Percentiles rank a stretch among this genome's conserved stretches.
Evolutionary conservation across 2,113 vertebrate species (phyloP).

Genomic region (Chunga burmeisteri): DNA sequence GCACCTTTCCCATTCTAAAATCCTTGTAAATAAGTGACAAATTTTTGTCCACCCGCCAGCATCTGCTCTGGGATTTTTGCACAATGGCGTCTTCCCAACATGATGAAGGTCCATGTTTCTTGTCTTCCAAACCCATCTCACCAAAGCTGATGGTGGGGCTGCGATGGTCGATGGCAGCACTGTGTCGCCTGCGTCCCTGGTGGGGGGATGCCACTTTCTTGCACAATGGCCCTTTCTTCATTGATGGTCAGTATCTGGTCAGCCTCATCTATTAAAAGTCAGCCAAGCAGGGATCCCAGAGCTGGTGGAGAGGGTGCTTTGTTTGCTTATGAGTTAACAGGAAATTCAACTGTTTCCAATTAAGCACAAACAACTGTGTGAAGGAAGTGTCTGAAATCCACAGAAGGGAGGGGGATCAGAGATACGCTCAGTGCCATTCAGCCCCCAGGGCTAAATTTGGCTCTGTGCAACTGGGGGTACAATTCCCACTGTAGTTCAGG

Average conservation of each 20-base stretch:
- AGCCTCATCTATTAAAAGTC: constrained; percentile 61
- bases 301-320: constrained; percentile 40
- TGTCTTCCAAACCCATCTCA: constrained; percentile 17
- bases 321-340: constrained; percentile 61
- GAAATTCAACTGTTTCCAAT: constrained; percentile 50
- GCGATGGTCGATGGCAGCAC: constrained; percentile 40
- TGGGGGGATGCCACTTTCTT: neutral
- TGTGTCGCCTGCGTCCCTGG: neutral
- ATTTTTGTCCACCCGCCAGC: neutral
- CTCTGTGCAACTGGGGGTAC: neutral
- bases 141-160: constrained; percentile 31
- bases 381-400: constrained; percentile 15
- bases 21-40: constrained; percentile 60
- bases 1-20: neutral
- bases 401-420: neutral
- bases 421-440: neutral
- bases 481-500: neutral
- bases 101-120: constrained; percentile 21
- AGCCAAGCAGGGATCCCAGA: constrained; percentile 13
- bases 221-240: constrained; percentile 77
- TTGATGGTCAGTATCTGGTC: constrained; percentile 59
- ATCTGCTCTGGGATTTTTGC: constrained; percentile 65
- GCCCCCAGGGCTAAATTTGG: neutral
- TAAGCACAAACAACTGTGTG: constrained; percentile 43
- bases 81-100: constrained; percentile 10